phyloP scores from a whole-genome alignment of 1,140 invertebrate species.

The Zelostemma sp. region DNA sequence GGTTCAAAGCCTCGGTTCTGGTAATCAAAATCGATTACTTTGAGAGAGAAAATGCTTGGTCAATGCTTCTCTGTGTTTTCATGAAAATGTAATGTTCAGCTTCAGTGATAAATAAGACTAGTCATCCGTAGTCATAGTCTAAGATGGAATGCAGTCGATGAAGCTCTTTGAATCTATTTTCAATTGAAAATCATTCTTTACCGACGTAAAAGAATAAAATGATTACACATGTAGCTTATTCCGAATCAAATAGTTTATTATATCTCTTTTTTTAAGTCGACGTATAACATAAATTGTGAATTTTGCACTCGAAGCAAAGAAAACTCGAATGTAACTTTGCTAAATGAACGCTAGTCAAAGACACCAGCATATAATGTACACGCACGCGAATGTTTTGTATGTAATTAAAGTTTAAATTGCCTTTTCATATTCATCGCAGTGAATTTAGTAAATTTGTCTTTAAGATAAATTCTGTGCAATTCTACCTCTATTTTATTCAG shows the following conservation, averaged over 20 bases:
- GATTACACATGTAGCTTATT: too few relatives aligned
- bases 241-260: too few relatives aligned
- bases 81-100: slow-evolving; percentile 19
- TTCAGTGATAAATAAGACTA: slow-evolving; percentile 62
- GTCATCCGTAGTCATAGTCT: slow-evolving; percentile 50
- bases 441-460: neutral
- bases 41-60: neutral
- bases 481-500: slow-evolving; percentile 1
- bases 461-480: slow-evolving; percentile 1
- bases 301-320: neutral
- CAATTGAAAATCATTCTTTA: neutral
- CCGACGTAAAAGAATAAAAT: too few relatives aligned
- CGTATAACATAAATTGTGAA: neutral
- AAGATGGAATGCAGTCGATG: neutral
- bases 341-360: slow-evolving; percentile 7
- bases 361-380: neutral
- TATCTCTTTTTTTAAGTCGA: slow-evolving; percentile 2
- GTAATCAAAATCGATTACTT: neutral
- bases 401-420: too few relatives aligned
- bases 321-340: neutral
- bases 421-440: neutral
- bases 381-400: neutral
- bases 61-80: slow-evolving; percentile 4
- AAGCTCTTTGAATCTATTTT: neutral
- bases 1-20: too few relatives aligned